Base-by-base conservation (phyloP, 2,797 vertebrate species). In the Oryzias sinensis region DNA sequence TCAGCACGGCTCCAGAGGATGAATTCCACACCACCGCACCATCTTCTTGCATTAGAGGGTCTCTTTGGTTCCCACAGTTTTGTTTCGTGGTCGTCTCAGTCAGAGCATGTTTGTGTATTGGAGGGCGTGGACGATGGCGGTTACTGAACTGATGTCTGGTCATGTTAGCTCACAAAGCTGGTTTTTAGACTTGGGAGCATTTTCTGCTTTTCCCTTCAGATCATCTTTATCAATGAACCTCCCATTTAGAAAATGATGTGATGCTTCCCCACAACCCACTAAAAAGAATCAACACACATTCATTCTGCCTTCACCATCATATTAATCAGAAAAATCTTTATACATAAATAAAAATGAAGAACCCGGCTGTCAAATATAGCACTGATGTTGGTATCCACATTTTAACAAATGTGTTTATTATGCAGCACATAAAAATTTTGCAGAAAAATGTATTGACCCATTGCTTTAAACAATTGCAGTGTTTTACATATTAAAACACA, bases 91-190 rank as follows among this genome's bases (percentile, higher is more conserved):
- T 88, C 84, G 68, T 75, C 58, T 66, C 75, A 70, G 70, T 61
- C 70, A 58, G 65, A 48, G 22, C 27, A 60, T 85, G 83, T 86
- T 84, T 87, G 68, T 79, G 73, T 70, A 56, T 37, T 68, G 0
- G 7, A 74, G 83, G 82, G 84, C 60, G 79, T 81, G 72, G 63
- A 78, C 65, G 41, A 53, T 7, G 14, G 75, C 6, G 70, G 75
- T 83, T 78, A 63, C 61, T 59, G 75, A 75, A 59, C 69, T 27
- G 68, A 65, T 78, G 72, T 66, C 58, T 79, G 70, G 76, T 82
- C 77, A 69, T 74, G 70, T 84, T 76, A 74, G 72, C 63, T 43
- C 57, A 60, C 50, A 66, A 64, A 78, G 63, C 70, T 80, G 76
- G 62, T 77, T 6, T 76, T 77, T 77, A 54, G 74, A 66, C 61